Base-by-base conservation (phyloP, 2,888 invertebrate genomes). In the Alcis repandata region DNA sequence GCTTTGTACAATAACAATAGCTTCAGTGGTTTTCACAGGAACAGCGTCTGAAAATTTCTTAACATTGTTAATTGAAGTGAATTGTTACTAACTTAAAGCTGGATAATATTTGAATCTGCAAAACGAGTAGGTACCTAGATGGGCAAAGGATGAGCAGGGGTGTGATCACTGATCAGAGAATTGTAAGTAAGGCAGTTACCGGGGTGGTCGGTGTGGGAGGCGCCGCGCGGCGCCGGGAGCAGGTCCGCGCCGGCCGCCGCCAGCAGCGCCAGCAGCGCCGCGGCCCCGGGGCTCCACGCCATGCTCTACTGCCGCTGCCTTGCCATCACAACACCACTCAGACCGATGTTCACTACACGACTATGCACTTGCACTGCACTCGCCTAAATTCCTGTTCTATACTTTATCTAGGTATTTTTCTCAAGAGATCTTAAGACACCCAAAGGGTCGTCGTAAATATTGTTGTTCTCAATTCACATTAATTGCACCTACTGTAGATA, bases 241-340 rank as follows among this genome's bases (percentile, higher is more conserved):
- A 67, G 51, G 68, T 70, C 32, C 67, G 72, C 52, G 54, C 57
- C 48, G 60, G 60, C 59, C 56, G 59, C 58, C 60, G 63, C 72
- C 64, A 65, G 72, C 64, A 70, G 67, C 69, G 71, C 60, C 59
- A 69, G 69, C 52, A 72, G 71, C 40, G 71, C 72, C 53, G 54
- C 62, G 43, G 60, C 57, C 46, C 49, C 49, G 32, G 49, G 10
- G 9, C 17, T 49, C 32, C 49, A 17, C 13, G 46, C 33, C 49
- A 49, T 49, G 17, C 20, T 49, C 17, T 32, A 49, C 6, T 17
- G 33, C 0, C 32, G 11, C 48, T 8, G 27, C 15, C 48, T 48
- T 11, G 49, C 32, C 49, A 49, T 49, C 49, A 17, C 32, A 32
- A 32, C 32, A 27, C 48, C 32, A 32, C 48, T 0, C 15, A 8